Conservation (phyloP, 2,113 vertebrate species). For the Eptesicus fuscus region DNA sequence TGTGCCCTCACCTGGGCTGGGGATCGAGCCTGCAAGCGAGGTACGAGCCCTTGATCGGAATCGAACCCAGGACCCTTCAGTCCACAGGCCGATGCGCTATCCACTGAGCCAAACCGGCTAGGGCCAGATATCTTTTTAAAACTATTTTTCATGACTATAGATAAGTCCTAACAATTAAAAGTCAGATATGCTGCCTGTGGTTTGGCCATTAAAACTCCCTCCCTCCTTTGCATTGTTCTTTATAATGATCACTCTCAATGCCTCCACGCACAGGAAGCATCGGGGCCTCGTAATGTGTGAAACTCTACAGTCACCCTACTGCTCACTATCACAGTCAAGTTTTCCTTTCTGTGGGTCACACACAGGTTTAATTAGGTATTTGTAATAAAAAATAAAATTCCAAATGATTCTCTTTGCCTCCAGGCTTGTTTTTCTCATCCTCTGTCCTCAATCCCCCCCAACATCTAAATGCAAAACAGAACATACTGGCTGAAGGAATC, state of each 20-base stretch:
- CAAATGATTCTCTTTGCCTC: not conserved
- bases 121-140: not conserved
- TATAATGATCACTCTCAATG: too few relatives aligned
- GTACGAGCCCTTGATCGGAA: too few relatives aligned
- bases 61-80: too few relatives aligned
- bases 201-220: not conserved
- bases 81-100: too few relatives aligned
- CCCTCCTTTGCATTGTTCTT: not conserved
- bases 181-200: not conserved
- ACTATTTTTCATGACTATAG: not conserved
- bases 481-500: not conserved
- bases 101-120: too few relatives aligned
- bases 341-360: not conserved
- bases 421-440: not conserved
- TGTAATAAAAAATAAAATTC: conserved; percentile 6
- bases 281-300: not conserved
- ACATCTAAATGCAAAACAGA: conserved; percentile 50
- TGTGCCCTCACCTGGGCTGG: too few relatives aligned
- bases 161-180: not conserved
- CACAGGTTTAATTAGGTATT: not conserved
- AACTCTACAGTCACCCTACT: not conserved
- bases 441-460: not conserved
- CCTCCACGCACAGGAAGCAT: not conserved
- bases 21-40: too few relatives aligned
- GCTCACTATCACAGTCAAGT: not conserved